Percentiles rank a stretch among this genome's conserved stretches.
Conservation (phyloP, 2,113 vertebrate species). For the Climacteris rufus region DNA sequence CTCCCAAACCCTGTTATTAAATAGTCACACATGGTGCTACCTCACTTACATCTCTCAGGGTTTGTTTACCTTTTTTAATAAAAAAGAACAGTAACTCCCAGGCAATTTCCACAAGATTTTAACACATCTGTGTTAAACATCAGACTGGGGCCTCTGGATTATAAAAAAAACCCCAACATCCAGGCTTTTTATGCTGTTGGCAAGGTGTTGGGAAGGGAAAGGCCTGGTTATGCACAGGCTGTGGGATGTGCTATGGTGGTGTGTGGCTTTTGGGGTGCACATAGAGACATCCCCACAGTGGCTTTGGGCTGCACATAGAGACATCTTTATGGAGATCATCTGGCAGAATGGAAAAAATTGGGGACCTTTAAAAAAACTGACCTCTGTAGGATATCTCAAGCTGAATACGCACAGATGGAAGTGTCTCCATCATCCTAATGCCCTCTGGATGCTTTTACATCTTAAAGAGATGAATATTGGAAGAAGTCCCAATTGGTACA, state of each 20-base stretch:
- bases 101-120: constrained; percentile 1
- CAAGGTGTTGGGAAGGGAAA: neutral
- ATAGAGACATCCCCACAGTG: neutral
- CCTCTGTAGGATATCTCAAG: neutral
- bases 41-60: neutral
- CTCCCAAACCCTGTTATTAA: constrained; percentile 15
- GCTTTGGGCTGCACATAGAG: neutral
- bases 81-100: neutral
- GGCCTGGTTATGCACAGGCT: neutral
- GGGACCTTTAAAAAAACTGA: neutral
- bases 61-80: neutral
- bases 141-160: neutral
- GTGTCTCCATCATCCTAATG: neutral
- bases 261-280: neutral
- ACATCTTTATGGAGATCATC: neutral
- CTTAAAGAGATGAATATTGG: neutral
- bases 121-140: neutral
- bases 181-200: neutral
- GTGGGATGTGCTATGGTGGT: neutral
- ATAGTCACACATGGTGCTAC: neutral
- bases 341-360: neutral
- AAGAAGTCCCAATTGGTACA: neutral
- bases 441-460: neutral
- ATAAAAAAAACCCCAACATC: neutral
- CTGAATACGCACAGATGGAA: neutral